Evolutionary conservation across 2,888 invertebrate genomes (phyloP), one percentile per base, ranked within the genome.

Genomic region (Eristalinus aeneus): DNA sequence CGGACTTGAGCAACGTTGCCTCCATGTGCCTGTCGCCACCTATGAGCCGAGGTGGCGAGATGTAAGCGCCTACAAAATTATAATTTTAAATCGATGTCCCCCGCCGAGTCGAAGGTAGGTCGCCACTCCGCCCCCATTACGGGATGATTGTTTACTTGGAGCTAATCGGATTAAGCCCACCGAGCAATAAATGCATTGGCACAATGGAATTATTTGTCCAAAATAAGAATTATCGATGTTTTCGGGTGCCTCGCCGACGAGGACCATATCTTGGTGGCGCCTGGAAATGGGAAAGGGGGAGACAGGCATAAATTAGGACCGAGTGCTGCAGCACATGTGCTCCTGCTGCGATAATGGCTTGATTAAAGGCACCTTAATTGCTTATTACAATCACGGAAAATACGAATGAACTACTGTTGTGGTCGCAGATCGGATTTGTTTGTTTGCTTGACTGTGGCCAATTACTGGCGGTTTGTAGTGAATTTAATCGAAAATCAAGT

Each of bases 301-400:
- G 36, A 31, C 34, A 27, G 10, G 20, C 16, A 54, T 23, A 11
- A 63, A 36, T 58, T 64, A 73, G 64, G 69, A 74, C 67, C 20
- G 60, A 56, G 64, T 69, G 23, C 23, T 63, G 16, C 46, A 39
- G 60, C 36, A 23, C 23, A 61, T 32, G 60, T 27, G 60, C 85
- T 68, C 92, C 91, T 73, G 91, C 91, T 92, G 92, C 84, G 92
- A 89, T 91, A 92, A 91, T 91, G 89, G 89, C 88, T 84, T 88
- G 89, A 89, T 90, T 90, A 90, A 90, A 91, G 89, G 90, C 91
- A 89, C 90, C 90, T 91, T 91, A 89, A 89, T 75, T 71, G 72
- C 76, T 75, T 85, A 72, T 76, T 80, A 67, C 56, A 79, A 75
- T 71, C 79, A 71, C 65, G 68, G 76, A 75, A 69, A 58, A 54